phyloP scores from a whole-genome alignment of 1,140 invertebrate genomes.

The Phenacoccus solenopsis region DNA sequence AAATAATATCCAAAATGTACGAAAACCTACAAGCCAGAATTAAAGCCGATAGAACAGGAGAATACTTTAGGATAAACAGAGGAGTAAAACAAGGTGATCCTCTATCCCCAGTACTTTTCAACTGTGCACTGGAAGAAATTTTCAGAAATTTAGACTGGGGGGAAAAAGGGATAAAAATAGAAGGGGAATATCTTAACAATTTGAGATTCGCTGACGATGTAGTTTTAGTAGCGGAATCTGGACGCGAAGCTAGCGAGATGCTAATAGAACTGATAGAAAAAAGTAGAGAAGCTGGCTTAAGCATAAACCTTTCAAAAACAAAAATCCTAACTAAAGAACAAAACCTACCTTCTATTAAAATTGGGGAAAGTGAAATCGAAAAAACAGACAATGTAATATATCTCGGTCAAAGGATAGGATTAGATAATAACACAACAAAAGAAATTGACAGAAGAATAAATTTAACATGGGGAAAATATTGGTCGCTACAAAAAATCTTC shows the following conservation, averaged over 20 bases:
- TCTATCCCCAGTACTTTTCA: conserved; percentile 26
- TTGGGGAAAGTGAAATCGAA: conserved; percentile 10
- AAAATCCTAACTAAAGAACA: conserved; percentile 18
- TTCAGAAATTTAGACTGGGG: conserved; percentile 25
- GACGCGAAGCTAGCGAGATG: neutral
- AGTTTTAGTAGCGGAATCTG: conserved; percentile 25
- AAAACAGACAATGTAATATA: neutral
- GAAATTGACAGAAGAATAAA: conserved; percentile 20
- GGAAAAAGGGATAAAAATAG: conserved; percentile 26
- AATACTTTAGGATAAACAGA: conserved; percentile 11
- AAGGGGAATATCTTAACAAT: conserved; percentile 28
- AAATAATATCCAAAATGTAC: neutral
- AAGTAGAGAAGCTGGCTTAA: conserved; percentile 14
- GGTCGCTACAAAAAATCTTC: conserved; percentile 12
- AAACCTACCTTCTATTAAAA: neutral
- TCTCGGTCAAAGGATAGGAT: neutral
- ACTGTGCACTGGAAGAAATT: conserved; percentile 23
- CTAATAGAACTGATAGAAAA: neutral
- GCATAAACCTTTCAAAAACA: conserved; percentile 18
- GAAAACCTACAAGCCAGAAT: neutral
- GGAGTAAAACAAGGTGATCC: conserved; percentile 22
- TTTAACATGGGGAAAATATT: conserved; percentile 19
- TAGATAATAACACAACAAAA: neutral
- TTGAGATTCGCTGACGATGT: conserved; percentile 32
- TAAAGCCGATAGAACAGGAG: conserved; percentile 1